phyloP scores from a whole-genome alignment of 2,113 vertebrate genomes.

The Chloropsis hardwickii region DNA sequence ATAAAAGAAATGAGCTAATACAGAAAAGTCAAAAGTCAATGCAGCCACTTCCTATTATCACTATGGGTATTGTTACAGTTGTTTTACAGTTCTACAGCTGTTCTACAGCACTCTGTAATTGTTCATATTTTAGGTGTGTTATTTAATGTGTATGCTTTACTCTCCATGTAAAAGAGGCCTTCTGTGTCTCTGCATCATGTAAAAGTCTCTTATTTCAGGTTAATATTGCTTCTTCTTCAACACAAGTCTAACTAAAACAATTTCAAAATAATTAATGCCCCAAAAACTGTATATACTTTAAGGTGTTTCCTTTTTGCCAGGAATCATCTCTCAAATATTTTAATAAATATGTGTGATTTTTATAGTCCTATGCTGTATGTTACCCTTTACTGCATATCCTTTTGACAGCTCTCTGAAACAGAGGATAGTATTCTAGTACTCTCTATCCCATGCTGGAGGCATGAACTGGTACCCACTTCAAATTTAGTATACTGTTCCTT shows the following conservation, averaged over 20 bases:
- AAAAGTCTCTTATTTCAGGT: slow-evolving; percentile 37
- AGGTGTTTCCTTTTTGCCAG: slow-evolving; percentile 31
- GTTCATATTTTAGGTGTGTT: not conserved
- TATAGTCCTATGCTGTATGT: not conserved
- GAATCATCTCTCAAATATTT: slow-evolving; percentile 44
- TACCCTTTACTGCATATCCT: not conserved
- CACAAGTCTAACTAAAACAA: slow-evolving; percentile 48
- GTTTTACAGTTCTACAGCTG: not conserved
- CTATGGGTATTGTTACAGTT: not conserved
- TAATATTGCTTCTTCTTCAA: slow-evolving; percentile 34
- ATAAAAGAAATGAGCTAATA: not conserved
- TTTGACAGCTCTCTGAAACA: slow-evolving; percentile 11
- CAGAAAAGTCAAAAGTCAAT: not conserved
- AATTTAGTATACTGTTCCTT: not conserved
- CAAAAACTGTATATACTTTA: slow-evolving; percentile 18
- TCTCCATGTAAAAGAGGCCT: not conserved
- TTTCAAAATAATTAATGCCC: slow-evolving; percentile 55
- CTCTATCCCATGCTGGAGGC: not conserved
- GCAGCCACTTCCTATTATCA: not conserved
- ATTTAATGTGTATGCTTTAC: not conserved
- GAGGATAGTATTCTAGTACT: not conserved
- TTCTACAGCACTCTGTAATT: not conserved
- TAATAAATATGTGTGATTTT: slow-evolving; percentile 2
- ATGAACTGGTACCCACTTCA: not conserved
- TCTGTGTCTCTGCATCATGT: not conserved